Conservation (phyloP, 64 coral and sea anemone species). For the Stichodactyla helianthus region DNA sequence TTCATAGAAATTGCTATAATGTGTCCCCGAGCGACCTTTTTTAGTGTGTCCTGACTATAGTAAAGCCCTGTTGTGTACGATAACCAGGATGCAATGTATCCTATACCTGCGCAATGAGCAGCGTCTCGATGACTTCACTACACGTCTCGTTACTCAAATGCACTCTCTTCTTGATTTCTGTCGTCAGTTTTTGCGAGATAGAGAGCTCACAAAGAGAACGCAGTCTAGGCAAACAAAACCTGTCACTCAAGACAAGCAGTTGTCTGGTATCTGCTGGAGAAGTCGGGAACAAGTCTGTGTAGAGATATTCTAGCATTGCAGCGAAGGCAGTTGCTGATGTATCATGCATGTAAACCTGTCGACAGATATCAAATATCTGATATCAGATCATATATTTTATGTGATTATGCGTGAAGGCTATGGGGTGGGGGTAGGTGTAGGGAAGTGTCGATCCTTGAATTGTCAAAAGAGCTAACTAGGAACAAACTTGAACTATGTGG, state of each 20-base stretch:
- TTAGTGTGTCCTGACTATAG: no score
- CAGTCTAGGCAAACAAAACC: constrained; percentile 61
- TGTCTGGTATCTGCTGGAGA: constrained; percentile 38
- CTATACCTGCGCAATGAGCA: constrained; percentile 39
- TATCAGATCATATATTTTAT: no score
- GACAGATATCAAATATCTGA: no score
- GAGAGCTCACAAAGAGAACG: constrained; percentile 58
- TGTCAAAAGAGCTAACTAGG: no score
- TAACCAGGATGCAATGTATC: no score
- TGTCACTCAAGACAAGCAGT: constrained; percentile 64
- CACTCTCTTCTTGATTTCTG: constrained; percentile 44
- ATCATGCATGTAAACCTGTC: constrained; percentile 61
- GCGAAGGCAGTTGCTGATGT: constrained; percentile 51
- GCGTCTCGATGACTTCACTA: constrained; percentile 41
- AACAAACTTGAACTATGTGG: no score
- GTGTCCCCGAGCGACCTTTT: no score
- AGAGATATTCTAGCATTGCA: constrained; percentile 61
- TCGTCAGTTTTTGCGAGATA: constrained; percentile 35
- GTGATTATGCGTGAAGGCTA: no score
- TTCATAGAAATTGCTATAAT: no score
- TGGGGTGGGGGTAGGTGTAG: no score
- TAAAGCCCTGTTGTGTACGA: no score
- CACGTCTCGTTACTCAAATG: constrained; percentile 39
- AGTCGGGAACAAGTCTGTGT: constrained; percentile 51
- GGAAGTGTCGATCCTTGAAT: no score